A percentile compares a stretch with the other conserved stretches of the same genome.
phyloP scores from a whole-genome alignment of 2,113 vertebrate species.

The Cranoglanis bouderius region DNA sequence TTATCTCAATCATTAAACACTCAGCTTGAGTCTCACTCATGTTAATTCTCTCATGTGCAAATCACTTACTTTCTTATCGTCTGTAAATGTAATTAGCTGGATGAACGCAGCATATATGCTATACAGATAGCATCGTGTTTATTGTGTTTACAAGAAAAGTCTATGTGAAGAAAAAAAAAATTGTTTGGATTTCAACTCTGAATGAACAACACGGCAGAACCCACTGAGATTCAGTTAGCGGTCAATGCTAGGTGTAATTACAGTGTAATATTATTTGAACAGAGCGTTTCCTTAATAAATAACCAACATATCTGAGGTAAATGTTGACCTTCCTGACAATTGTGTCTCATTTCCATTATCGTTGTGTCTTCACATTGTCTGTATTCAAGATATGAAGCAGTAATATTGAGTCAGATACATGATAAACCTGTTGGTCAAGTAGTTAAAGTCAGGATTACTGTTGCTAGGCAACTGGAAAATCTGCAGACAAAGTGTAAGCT shows the following conservation, averaged over 20 bases:
- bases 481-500: neutral
- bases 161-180: neutral
- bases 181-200: neutral
- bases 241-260: neutral
- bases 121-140: neutral
- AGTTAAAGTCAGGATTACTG: neutral
- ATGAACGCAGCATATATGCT: neutral
- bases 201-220: neutral
- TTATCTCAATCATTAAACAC: conserved; percentile 16
- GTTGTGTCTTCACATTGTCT: neutral
- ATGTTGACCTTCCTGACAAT: neutral
- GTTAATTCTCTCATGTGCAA: conserved; percentile 20
- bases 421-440: neutral
- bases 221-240: neutral
- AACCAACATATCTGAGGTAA: neutral
- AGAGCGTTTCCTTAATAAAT: neutral
- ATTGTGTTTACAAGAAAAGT: neutral
- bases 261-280: neutral
- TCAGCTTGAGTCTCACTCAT: neutral
- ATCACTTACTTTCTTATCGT: neutral
- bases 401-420: neutral
- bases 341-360: neutral
- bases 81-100: neutral
- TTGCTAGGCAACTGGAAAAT: conserved; percentile 10
- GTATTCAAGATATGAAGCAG: neutral